Conservation (phyloP, 2,888 invertebrate genomes). For the Azorinus chamasolen region DNA sequence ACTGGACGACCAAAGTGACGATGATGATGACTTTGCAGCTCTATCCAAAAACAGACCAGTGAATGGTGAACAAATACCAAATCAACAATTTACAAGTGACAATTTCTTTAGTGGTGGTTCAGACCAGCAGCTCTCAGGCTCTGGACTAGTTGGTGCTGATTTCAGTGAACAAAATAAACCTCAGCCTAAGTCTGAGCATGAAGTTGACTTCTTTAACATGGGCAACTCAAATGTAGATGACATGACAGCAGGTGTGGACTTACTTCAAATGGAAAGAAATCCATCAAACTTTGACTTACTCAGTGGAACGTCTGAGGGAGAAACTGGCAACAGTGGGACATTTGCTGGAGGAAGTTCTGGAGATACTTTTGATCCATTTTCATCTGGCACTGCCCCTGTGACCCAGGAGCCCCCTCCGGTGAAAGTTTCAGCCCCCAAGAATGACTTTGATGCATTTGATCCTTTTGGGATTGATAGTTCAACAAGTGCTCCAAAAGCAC, state of each 20-base stretch:
- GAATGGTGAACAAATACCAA: constrained; percentile 17
- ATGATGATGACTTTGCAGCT: constrained; percentile 73
- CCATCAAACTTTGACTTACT: constrained; percentile 79
- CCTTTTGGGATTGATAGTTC: constrained; percentile 67
- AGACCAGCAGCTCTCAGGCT: too few relatives aligned
- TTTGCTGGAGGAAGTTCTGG: constrained; percentile 37
- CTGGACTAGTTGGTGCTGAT: constrained; percentile 38
- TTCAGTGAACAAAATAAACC: constrained; percentile 18
- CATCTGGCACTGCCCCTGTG: constrained; percentile 58
- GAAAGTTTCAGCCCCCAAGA: constrained; percentile 40
- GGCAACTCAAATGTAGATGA: constrained; percentile 44
- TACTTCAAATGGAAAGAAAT: constrained; percentile 70
- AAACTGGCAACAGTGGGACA: constrained; percentile 13
- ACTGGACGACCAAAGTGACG: constrained; percentile 72
- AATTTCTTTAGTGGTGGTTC: background rate
- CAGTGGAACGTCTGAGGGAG: constrained; percentile 53
- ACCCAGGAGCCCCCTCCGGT: constrained; percentile 49
- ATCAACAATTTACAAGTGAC: background rate
- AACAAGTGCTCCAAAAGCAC: constrained; percentile 12
- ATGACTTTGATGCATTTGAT: constrained; percentile 72
- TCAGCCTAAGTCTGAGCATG: constrained; percentile 21
- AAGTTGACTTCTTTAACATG: constrained; percentile 78
- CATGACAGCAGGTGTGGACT: constrained; percentile 65
- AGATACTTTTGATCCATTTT: constrained; percentile 82
- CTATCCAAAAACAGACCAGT: constrained; percentile 64